These are phyloP conservation scores for Temnothorax longispinosus DNA, from an alignment of 1,140 invertebrate genomes.

Conservation along the genomic window DNA sequence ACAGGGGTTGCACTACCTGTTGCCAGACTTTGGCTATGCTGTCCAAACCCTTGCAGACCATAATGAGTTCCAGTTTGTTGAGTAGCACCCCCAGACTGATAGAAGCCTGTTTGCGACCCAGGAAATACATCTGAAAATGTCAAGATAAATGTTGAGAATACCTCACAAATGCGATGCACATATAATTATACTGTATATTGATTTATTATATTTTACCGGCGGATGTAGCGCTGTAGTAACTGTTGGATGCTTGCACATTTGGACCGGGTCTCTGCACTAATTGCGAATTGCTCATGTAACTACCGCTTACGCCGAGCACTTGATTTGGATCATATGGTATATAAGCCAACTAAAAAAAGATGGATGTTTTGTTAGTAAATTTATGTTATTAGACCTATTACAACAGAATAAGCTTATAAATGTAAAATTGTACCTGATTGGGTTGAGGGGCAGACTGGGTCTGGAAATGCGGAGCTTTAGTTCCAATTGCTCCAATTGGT, in stretches of 20 bases:
- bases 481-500: slow-evolving; percentile 93
- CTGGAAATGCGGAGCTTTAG: slow-evolving; percentile 86
- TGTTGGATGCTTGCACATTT: slow-evolving; percentile 86
- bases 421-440: slow-evolving; percentile 82
- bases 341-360: slow-evolving; percentile 82
- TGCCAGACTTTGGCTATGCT: slow-evolving; percentile 83
- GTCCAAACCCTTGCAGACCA: slow-evolving; percentile 85
- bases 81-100: slow-evolving; percentile 85
- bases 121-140: slow-evolving; percentile 81
- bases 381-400: not conserved
- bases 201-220: slow-evolving; percentile 79
- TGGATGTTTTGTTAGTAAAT: not conserved
- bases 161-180: not conserved
- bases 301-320: slow-evolving; percentile 85
- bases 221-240: slow-evolving; percentile 87
- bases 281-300: slow-evolving; percentile 88
- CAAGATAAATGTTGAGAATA: not conserved
- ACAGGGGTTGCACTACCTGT: slow-evolving; percentile 85
- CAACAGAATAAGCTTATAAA: not conserved
- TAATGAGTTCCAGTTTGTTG: slow-evolving; percentile 86
- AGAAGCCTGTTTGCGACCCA: slow-evolving; percentile 86
- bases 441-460: slow-evolving; percentile 85
- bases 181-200: not conserved
- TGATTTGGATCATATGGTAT: slow-evolving; percentile 86
- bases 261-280: slow-evolving; percentile 87